Conservation (phyloP, 1,140 invertebrate genomes). For the Choristoneura fumiferana region DNA sequence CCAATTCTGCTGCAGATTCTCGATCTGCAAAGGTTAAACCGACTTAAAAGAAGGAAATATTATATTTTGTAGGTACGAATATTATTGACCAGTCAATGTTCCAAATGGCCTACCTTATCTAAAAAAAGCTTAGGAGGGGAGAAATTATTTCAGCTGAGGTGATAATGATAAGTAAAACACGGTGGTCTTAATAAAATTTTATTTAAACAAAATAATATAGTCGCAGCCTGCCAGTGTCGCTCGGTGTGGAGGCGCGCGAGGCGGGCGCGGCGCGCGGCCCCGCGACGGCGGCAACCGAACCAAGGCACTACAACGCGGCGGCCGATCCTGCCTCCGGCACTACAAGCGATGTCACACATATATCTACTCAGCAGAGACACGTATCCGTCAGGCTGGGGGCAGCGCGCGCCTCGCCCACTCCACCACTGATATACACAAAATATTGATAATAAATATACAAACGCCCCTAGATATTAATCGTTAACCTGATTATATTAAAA, state of each 20-base stretch:
- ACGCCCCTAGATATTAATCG: slow-evolving; percentile 46
- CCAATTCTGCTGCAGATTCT: too few relatives aligned
- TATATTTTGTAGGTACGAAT: too few relatives aligned
- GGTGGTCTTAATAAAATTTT: slow-evolving; percentile 63
- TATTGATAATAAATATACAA: slow-evolving; percentile 64
- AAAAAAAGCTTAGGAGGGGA: too few relatives aligned
- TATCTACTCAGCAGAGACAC: neutral
- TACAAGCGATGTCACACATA: neutral
- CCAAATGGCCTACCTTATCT: too few relatives aligned
- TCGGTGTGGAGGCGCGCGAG: slow-evolving; percentile 36
- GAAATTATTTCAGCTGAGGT: too few relatives aligned
- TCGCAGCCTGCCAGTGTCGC: slow-evolving; percentile 46
- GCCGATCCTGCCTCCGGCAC: too few relatives aligned
- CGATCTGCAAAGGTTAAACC: too few relatives aligned
- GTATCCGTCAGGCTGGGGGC: slow-evolving; percentile 35
- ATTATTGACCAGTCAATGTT: too few relatives aligned
- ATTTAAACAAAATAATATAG: slow-evolving; percentile 74
- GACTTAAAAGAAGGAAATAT: too few relatives aligned
- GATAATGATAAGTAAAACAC: slow-evolving; percentile 9
- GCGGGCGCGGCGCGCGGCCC: slow-evolving; percentile 38
- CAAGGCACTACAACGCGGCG: slow-evolving; percentile 44
- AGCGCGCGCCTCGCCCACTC: slow-evolving; percentile 48
- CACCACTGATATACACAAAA: slow-evolving; percentile 66
- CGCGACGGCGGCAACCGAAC: slow-evolving; percentile 23
- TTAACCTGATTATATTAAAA: slow-evolving; percentile 69